phyloP scores from a whole-genome alignment of 2,113 vertebrate genomes.

The Percopsis transmontana region DNA sequence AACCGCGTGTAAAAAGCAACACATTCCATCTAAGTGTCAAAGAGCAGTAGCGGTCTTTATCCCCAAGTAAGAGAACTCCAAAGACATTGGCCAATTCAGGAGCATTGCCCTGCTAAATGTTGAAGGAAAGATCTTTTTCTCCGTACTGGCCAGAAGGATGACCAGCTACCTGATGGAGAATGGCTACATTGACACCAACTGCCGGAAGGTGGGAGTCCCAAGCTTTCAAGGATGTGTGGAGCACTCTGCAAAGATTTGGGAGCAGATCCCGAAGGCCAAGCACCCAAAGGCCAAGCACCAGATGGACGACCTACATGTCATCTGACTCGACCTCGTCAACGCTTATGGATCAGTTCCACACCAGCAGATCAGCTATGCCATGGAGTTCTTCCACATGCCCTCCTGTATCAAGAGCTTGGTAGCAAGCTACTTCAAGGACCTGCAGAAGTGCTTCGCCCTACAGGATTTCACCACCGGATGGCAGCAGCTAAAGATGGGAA shows the following conservation, averaged over 20 bases:
- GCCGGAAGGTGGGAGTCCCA: neutral
- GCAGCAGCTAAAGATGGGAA: slow-evolving; percentile 5
- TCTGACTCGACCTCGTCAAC: slow-evolving; percentile 18
- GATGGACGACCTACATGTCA: slow-evolving; percentile 9
- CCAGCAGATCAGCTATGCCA: slow-evolving; percentile 15
- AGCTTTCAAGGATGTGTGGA: neutral
- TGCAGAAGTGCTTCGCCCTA: slow-evolving; percentile 3
- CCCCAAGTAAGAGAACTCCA: slow-evolving; percentile 14
- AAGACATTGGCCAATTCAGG: slow-evolving; percentile 14
- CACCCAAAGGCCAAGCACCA: neutral
- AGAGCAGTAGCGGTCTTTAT: slow-evolving; percentile 6
- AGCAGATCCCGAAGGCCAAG: slow-evolving; percentile 17
- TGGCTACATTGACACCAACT: neutral
- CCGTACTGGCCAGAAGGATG: slow-evolving; percentile 3
- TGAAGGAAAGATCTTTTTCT: slow-evolving; percentile 5
- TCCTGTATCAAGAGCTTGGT: neutral
- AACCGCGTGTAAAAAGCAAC: neutral
- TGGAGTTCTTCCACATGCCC: no score
- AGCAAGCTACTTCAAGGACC: slow-evolving; percentile 8
- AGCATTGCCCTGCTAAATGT: slow-evolving; percentile 14
- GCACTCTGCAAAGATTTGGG: neutral
- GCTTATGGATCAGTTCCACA: slow-evolving; percentile 22
- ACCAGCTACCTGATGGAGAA: neutral
- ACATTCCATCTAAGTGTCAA: slow-evolving; percentile 13
- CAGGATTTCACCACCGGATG: slow-evolving; percentile 12